phyloP scores from a whole-genome alignment of 1,140 invertebrate genomes.

The Cylas formicarius region DNA sequence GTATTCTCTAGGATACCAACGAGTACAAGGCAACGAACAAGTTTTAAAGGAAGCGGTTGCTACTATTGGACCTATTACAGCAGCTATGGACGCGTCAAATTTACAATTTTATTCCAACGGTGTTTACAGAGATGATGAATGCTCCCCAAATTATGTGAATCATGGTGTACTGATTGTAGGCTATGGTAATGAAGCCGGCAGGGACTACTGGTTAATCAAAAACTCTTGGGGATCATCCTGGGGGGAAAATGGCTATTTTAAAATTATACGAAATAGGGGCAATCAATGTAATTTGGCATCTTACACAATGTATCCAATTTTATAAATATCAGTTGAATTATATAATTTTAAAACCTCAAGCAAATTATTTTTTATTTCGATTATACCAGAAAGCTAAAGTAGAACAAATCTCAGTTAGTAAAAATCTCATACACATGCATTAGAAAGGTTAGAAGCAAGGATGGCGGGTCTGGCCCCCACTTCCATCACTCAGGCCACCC shows the following conservation, averaged over 20 bases:
- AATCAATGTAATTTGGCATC: constrained; percentile 80
- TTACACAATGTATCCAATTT: constrained; percentile 45
- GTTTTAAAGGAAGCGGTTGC: constrained; percentile 69
- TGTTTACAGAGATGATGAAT: constrained; percentile 22
- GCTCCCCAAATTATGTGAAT: constrained; percentile 56
- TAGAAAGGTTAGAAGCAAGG: too few species aligned
- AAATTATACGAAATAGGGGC: constrained; percentile 77
- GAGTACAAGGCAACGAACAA: constrained; percentile 54
- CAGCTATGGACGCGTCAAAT: constrained; percentile 84
- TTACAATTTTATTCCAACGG: constrained; percentile 27
- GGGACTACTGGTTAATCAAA: constrained; percentile 78
- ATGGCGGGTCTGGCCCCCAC: too few species aligned
- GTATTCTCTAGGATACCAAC: constrained; percentile 38
- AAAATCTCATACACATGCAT: too few species aligned
- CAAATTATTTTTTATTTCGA: too few species aligned
- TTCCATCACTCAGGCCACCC: too few species aligned
- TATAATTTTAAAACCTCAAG: too few species aligned
- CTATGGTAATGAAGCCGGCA: constrained; percentile 59
- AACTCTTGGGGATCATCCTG: constrained; percentile 79
- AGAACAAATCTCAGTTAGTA: too few species aligned
- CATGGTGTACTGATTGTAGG: constrained; percentile 84
- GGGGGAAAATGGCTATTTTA: constrained; percentile 83
- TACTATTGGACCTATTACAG: constrained; percentile 74
- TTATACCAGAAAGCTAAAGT: too few species aligned
- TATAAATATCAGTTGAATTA: too few species aligned